phyloP scores from a whole-genome alignment of 1,140 invertebrate genomes.

The Temnothorax nylanderi region DNA sequence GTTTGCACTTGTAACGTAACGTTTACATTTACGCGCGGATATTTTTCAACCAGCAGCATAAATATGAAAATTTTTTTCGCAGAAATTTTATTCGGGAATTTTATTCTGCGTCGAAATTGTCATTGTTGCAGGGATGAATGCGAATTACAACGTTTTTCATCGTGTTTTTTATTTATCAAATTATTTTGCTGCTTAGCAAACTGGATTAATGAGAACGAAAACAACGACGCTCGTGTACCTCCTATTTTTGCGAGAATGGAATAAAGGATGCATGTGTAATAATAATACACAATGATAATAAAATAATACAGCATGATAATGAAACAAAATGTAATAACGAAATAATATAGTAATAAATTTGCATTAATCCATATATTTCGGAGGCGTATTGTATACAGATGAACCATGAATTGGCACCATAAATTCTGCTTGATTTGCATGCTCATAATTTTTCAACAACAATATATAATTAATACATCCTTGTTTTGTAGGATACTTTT shows the following conservation, averaged over 20 bases:
- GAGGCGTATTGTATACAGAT: background rate
- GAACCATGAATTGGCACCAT: background rate
- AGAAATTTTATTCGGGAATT: background rate
- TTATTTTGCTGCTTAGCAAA: slow-evolving; percentile 30
- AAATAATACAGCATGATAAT: background rate
- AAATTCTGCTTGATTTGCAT: background rate
- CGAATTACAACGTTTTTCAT: background rate
- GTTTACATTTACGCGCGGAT: background rate
- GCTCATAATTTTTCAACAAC: background rate
- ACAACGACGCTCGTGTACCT: background rate
- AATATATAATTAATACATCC: background rate
- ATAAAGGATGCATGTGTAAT: background rate
- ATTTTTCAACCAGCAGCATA: background rate
- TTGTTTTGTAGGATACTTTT: background rate
- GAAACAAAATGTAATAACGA: background rate
- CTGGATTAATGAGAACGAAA: slow-evolving; percentile 21
- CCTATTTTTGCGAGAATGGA: background rate
- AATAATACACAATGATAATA: background rate
- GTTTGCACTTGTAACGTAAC: background rate
- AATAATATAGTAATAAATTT: background rate
- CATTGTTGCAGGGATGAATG: background rate
- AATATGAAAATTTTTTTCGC: background rate
- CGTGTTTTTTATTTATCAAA: background rate
- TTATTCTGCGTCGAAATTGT: background rate
- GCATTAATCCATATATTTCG: background rate